These are phyloP conservation scores for Pipistrellus pipistrellus DNA, from an alignment of 2,797 vertebrate genomes.

Conservation along the genomic window DNA sequence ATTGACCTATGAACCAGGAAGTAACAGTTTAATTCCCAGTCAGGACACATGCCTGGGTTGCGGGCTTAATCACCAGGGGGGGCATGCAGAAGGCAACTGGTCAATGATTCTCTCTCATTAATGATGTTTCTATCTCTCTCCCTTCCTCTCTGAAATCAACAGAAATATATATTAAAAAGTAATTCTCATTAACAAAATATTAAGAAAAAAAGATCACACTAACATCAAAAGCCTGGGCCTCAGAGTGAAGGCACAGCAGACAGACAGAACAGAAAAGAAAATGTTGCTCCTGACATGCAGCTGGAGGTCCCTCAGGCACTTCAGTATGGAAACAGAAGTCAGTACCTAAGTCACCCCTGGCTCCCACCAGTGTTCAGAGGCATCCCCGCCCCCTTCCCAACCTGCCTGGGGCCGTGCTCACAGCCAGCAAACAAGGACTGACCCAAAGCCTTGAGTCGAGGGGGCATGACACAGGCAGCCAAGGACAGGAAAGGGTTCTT, in stretches of 20 bases:
- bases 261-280: not conserved
- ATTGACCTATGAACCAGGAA: no score
- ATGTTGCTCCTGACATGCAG: rapidly evolving
- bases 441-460: constrained; percentile 93
- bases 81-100: no score
- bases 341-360: not conserved
- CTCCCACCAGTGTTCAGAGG: not conserved
- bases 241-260: not conserved
- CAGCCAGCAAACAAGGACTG: constrained; percentile 70
- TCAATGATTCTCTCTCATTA: no score
- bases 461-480: constrained; percentile 93
- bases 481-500: constrained; percentile 93
- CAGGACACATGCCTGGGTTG: no score
- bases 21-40: no score
- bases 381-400: not conserved
- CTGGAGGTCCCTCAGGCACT: not conserved
- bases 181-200: no score
- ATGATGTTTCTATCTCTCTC: no score
- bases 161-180: no score
- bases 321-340: not conserved
- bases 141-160: no score
- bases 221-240: not conserved
- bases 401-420: not conserved
- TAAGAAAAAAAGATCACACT: not conserved
- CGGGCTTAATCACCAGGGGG: no score